Base-by-base conservation (phyloP, 2,113 vertebrate species). In the Alligator mississippiensis region DNA sequence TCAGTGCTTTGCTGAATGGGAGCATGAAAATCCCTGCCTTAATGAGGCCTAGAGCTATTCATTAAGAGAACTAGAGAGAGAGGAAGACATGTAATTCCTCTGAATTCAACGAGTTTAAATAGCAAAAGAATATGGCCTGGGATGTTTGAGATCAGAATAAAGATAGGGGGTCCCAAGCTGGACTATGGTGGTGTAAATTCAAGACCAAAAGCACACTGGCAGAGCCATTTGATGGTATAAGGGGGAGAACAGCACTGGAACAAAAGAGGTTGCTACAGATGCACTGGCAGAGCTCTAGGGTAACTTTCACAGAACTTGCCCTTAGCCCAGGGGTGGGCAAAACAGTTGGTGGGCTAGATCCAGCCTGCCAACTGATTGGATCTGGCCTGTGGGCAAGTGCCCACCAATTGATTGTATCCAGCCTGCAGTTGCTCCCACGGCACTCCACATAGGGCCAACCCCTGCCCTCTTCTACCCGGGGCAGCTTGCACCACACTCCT, bases 121-220 rank as follows among this genome's bases (percentile, higher is more conserved):
- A 64, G 1, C 3, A 2, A 38, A 80, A 47, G 14, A 1, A 3
- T 0, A 1, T 3, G 21, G 22, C 9, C 21, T n/a, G 30, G 2
- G 38, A 16, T 3, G 21, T 59, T 27, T 58, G 27, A 55, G 66
- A 18, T 11, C 27, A 78, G n/a, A 28, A 74, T 59, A 60, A 87
- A 28, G n/a, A 70, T 38, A 27, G 17, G 17, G 14, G 5, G 17
- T 9, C n/a, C 24, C 10, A 5, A 6, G 30, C 21, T 3, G 59
- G 58, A 14, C 22, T 34, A 22, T 16, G 74, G 14, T 15, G 30
- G 11, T 21, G 57, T 4, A 3, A 18, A 55, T 58, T 59, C 28
- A 30, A 16, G 10, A 57, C 59, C 25, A 17, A 47, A 18, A 12
- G 21, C 24, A 28, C 22, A 24, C 10, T 61, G n/a, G 28, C 18